A percentile compares a stretch with the other conserved stretches of the same genome.
phyloP scores from a whole-genome alignment of 2,888 invertebrate genomes.

The Epinotia ramella region DNA sequence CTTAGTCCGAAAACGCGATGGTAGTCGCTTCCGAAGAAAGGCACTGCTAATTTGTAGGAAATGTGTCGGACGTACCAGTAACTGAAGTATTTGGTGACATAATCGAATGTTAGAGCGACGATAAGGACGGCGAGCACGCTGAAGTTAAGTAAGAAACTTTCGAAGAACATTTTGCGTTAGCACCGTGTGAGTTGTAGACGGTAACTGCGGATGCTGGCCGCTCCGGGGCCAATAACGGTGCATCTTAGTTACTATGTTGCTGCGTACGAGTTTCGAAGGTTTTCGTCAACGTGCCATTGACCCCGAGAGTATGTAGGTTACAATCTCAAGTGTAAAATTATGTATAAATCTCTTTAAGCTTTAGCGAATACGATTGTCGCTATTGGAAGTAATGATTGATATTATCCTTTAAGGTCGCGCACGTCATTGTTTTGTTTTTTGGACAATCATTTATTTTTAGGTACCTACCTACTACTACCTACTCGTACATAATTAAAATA shows the following conservation, averaged over 20 bases:
- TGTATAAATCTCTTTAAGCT: not conserved
- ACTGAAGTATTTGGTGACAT: slow-evolving; percentile 80
- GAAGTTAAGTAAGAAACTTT: slow-evolving; percentile 76
- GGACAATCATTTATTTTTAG: too few relatives aligned
- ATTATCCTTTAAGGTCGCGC: too few relatives aligned
- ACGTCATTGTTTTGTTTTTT: too few relatives aligned
- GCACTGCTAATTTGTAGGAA: slow-evolving; percentile 70
- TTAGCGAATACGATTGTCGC: not conserved
- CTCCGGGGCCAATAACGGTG: slow-evolving; percentile 78
- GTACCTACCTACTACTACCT: too few relatives aligned
- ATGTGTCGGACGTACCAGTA: slow-evolving; percentile 81
- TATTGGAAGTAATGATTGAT: too few relatives aligned
- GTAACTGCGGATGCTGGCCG: slow-evolving; percentile 60
- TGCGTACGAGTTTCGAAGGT: slow-evolving; percentile 43
- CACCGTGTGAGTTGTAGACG: slow-evolving; percentile 60
- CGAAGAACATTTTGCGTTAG: slow-evolving; percentile 81
- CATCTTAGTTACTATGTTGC: slow-evolving; percentile 49
- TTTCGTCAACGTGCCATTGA: slow-evolving; percentile 57
- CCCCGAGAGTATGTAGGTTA: slow-evolving; percentile 55
- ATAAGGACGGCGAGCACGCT: slow-evolving; percentile 65
- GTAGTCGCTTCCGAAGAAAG: slow-evolving; percentile 77
- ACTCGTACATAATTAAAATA: too few relatives aligned
- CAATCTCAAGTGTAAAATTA: slow-evolving; percentile 15
- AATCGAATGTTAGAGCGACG: slow-evolving; percentile 73
- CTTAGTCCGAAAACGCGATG: slow-evolving; percentile 70